These are phyloP conservation scores for Callionymus lyra DNA, from an alignment of 2,113 vertebrate species.

Conservation along the genomic window DNA sequence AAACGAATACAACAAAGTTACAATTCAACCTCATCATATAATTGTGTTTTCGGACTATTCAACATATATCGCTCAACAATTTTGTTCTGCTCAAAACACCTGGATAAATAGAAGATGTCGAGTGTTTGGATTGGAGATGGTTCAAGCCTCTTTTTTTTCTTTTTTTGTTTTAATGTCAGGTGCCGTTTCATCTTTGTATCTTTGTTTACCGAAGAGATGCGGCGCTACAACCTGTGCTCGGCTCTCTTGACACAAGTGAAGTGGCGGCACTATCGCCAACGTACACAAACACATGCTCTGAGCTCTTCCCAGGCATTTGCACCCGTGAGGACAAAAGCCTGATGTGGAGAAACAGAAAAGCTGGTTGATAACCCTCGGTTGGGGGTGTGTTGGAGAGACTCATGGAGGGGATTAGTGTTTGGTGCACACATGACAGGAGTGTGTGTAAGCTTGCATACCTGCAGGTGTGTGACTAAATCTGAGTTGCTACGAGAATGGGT, in stretches of 20 bases:
- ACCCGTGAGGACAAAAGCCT: constrained; percentile 47
- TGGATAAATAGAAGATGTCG: too few species aligned
- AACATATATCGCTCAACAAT: too few species aligned
- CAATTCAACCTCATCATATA: too few species aligned
- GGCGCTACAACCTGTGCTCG: constrained; percentile 21
- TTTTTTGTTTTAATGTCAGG: too few species aligned
- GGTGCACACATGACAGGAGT: constrained; percentile 18
- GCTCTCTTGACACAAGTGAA: constrained; percentile 39
- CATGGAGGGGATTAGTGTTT: constrained; percentile 42
- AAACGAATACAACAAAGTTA: too few species aligned
- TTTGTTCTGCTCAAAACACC: too few species aligned
- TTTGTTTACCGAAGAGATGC: constrained; percentile 23
- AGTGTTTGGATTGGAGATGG: too few species aligned
- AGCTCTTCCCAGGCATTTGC: constrained; percentile 45
- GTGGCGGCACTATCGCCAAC: constrained; percentile 44
- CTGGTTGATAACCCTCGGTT: constrained; percentile 35
- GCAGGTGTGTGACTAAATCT: constrained; percentile 54
- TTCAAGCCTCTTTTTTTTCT: background rate
- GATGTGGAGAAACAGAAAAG: constrained; percentile 33
- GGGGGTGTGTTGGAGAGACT: constrained; percentile 35
- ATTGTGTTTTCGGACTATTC: too few species aligned
- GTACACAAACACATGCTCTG: constrained; percentile 27
- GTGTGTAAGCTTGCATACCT: constrained; percentile 39
- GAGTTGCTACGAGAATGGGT: constrained; percentile 29
- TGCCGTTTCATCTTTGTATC: constrained; percentile 3